A percentile compares a stretch with the other conserved stretches of the same genome.
These are phyloP conservation scores for Palaemon carinicauda DNA, from an alignment of 1,140 invertebrate species.

Conservation along the genomic window DNA sequence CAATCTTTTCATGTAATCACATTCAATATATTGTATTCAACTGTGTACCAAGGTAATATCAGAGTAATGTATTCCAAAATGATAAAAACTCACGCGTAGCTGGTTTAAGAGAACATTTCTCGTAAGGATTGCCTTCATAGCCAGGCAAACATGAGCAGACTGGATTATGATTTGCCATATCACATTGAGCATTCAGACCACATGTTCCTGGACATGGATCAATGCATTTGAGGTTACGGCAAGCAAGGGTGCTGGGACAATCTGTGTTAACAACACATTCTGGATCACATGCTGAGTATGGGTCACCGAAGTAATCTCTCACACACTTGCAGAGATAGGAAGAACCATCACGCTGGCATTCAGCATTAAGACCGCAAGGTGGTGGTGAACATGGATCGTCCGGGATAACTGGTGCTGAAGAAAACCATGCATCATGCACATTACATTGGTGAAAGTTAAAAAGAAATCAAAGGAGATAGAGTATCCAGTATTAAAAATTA, in stretches of 20 bases:
- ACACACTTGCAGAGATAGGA: conserved; percentile 73
- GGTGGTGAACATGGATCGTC: conserved; percentile 27
- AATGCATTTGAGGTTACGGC: conserved; percentile 63
- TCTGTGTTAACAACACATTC: conserved; percentile 78
- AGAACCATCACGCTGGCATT: conserved; percentile 82
- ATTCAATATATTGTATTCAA: too few relatives aligned
- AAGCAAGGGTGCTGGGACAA: conserved; percentile 82
- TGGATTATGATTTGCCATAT: conserved; percentile 83
- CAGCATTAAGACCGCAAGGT: conserved; percentile 70
- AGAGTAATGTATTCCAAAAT: not conserved
- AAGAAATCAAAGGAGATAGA: not conserved
- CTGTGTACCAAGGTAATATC: too few relatives aligned
- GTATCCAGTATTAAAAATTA: not conserved
- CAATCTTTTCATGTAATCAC: too few relatives aligned
- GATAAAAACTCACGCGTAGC: conserved; percentile 7
- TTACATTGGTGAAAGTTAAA: not conserved
- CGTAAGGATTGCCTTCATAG: conserved; percentile 81
- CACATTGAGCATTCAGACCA: conserved; percentile 82
- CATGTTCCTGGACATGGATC: conserved; percentile 81
- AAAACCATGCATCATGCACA: not conserved
- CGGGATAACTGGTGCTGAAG: conserved; percentile 3
- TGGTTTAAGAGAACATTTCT: conserved; percentile 43
- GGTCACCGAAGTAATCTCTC: conserved; percentile 74
- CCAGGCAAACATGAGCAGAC: conserved; percentile 82
- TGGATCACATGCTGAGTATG: conserved; percentile 69